phyloP scores from a whole-genome alignment of 2,888 invertebrate species.

The Morpho helenor region DNA sequence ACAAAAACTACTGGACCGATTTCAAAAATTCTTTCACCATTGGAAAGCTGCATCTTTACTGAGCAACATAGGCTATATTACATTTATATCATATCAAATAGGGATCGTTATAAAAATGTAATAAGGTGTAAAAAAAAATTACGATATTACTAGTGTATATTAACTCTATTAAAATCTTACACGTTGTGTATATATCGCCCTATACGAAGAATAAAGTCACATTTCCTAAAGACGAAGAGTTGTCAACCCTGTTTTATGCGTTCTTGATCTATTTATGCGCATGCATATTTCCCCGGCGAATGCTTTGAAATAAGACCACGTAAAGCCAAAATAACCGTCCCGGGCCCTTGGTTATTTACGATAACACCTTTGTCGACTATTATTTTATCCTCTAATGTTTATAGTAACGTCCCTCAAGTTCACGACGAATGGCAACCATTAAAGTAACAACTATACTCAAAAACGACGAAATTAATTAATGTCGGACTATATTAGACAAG shows the following conservation, averaged over 20 bases:
- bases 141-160: too few species aligned
- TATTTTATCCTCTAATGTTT: conserved; percentile 8
- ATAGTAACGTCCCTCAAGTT: background rate
- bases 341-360: conserved; percentile 22
- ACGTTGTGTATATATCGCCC: too few species aligned
- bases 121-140: too few species aligned
- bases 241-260: conserved; percentile 35
- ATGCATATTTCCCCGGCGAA: conserved; percentile 37
- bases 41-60: too few species aligned
- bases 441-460: background rate
- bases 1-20: too few species aligned
- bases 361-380: conserved; percentile 8
- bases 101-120: too few species aligned
- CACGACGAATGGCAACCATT: background rate
- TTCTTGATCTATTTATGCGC: conserved; percentile 42
- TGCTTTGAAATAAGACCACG: conserved; percentile 40
- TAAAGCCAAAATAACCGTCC: conserved; percentile 44
- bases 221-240: background rate
- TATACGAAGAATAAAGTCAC: background rate
- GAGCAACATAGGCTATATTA: too few species aligned
- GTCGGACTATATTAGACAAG: too few species aligned
- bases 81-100: too few species aligned
- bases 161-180: too few species aligned
- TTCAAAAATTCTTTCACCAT: too few species aligned
- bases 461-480: background rate